Percentiles rank a stretch among this genome's conserved stretches.
Conservation (phyloP, 2,797 vertebrate genomes). For the Morus bassanus region DNA sequence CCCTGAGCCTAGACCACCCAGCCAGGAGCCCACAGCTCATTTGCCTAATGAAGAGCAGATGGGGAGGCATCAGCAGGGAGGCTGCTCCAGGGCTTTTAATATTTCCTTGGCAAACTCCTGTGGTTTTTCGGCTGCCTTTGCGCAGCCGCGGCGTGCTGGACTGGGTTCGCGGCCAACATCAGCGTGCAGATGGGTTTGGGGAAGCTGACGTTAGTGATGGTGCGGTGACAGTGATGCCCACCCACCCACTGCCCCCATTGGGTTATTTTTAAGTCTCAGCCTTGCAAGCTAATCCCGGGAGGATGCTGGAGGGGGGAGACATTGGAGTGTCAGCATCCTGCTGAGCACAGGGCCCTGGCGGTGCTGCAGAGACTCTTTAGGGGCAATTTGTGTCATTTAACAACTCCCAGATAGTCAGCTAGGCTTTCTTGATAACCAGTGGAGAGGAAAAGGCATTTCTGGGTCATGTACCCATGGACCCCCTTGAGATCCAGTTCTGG, state of each 20-base stretch:
- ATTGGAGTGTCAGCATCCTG: accelerated
- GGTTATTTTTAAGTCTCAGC: neutral
- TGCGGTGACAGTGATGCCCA: neutral
- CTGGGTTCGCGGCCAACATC: accelerated
- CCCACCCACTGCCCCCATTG: neutral
- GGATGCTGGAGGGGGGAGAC: neutral
- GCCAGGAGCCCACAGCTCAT: neutral
- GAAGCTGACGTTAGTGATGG: neutral
- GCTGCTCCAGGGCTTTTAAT: neutral
- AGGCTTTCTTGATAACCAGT: neutral
- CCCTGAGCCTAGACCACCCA: neutral
- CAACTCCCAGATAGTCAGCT: neutral
- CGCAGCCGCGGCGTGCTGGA: accelerated
- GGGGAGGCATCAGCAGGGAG: neutral
- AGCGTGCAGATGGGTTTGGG: neutral
- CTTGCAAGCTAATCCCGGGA: neutral
- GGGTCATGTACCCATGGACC: neutral
- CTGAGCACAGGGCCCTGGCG: accelerated
- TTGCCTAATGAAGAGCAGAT: neutral
- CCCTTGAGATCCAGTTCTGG: neutral
- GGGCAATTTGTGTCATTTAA: neutral
- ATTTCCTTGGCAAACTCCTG: neutral
- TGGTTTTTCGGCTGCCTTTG: accelerated
- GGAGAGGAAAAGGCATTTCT: neutral
- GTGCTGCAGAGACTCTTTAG: neutral